Evolutionary conservation across 2,113 vertebrate genomes (phyloP).

Genomic region (Atherinomorus stipes): DNA sequence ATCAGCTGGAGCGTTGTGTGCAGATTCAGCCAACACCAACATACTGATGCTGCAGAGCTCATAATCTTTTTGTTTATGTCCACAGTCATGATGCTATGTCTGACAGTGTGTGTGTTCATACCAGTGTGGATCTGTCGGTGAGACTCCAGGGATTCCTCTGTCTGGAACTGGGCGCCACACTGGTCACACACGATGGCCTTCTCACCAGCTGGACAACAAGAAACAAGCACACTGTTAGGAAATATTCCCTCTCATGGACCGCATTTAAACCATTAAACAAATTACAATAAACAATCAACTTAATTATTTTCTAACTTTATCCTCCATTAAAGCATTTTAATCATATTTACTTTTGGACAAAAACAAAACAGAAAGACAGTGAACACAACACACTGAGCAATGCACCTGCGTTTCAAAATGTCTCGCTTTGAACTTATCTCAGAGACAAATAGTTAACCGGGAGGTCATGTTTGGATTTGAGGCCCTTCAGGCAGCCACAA

Average conservation of each 20-base stretch:
- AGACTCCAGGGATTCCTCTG: constrained; percentile 94
- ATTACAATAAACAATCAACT: neutral
- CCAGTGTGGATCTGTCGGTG: constrained; percentile 96
- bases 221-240: constrained; percentile 11
- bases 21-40: constrained; percentile 4
- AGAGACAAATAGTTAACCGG: neutral
- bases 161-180: constrained; percentile 97
- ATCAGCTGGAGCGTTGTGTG: neutral
- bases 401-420: neutral
- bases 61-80: constrained; percentile 29
- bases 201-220: constrained; percentile 87
- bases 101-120: constrained; percentile 72
- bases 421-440: neutral
- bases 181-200: constrained; percentile 98
- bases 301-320: no score
- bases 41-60: neutral
- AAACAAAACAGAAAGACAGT: neutral
- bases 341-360: neutral
- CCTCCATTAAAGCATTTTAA: no score
- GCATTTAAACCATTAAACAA: neutral
- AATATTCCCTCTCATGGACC: neutral
- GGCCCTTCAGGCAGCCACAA: neutral
- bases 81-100: constrained; percentile 11
- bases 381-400: neutral
- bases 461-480: neutral